Conservation (phyloP, 1,140 invertebrate genomes). For the Pseudomyrmex gracilis region DNA sequence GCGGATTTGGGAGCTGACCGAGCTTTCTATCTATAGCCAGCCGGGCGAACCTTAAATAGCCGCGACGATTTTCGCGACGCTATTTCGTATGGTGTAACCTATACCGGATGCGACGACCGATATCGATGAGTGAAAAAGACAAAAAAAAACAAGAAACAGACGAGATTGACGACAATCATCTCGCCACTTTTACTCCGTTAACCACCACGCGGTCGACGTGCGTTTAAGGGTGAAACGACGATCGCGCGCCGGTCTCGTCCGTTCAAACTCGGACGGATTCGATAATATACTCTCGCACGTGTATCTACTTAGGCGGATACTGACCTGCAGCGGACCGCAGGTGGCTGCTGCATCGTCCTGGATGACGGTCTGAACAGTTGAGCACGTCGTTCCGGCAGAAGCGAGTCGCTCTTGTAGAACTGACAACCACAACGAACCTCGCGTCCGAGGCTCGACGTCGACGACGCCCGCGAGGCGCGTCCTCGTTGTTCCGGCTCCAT, state of each 20-base stretch:
- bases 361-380: conserved; percentile 85
- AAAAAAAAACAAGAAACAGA: not conserved
- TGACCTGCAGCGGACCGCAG: conserved; percentile 74
- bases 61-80: conserved; percentile 60
- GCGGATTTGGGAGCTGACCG: conserved; percentile 78
- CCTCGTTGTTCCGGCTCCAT: conserved; percentile 81
- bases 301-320: conserved; percentile 40
- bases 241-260: not conserved
- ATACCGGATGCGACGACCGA: conserved; percentile 49
- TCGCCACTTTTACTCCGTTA: not conserved
- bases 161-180: not conserved
- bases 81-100: conserved; percentile 60
- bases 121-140: conserved; percentile 2
- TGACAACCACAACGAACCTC: conserved; percentile 94
- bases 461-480: conserved; percentile 86
- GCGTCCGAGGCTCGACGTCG: conserved; percentile 87
- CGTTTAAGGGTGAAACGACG: not conserved
- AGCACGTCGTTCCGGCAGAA: conserved; percentile 90
- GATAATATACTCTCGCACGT: no score
- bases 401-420: conserved; percentile 92
- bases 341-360: conserved; percentile 73
- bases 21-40: conserved; percentile 84
- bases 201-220: not conserved
- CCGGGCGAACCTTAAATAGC: conserved; percentile 84
- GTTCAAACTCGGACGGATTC: not conserved